Base-by-base conservation (phyloP, 92 coral and sea anemone species). In the Parazoanthus darwini region DNA sequence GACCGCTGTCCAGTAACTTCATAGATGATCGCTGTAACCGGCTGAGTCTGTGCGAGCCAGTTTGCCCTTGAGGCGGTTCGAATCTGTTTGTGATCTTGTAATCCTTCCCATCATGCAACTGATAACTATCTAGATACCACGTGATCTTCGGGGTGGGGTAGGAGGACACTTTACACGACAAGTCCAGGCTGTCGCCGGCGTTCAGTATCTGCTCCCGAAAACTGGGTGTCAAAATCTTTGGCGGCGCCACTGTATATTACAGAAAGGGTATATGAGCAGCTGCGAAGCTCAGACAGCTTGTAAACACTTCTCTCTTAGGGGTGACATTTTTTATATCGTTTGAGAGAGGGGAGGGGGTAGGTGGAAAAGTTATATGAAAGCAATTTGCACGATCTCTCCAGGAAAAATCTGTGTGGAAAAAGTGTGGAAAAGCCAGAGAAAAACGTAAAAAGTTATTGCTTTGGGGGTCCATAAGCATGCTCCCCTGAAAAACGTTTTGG, bases 101-200 rank as follows among this genome's bases (percentile, higher is more conserved):
- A 22, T 86, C 88, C 67, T 71, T 56, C 51, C 90, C 94, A 76
- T 82, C 70, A 37, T 88, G 46, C 89, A 97, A 68, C 29, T 67
- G 88, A 37, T 46, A 80, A 16, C 88, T 91, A 70, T 97, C 99
- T 80, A 91, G 80, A 85, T 95, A 94, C 99, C 99, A 97, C 86
- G 86, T 85, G 80, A 97, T 86, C 68, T 80, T 86, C 3, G 92
- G 93, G 77, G 82, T 73, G 23, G 91, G 89, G 26, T 88, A 87
- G 50, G 90, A 90, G 67, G 89, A 81, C 7, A 95, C 94, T 86
- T 90, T 91, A 89, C 99, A 97, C 70, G 92, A 91, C 35, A 91
- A 85, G 48, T 83, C 86, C 79, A 97, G 89, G 54, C 77, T 78
- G 26, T 89, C 91, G 48, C 93, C 87, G 2, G 89, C 91, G 75